Evolutionary conservation across 1,140 invertebrate species (phyloP), one percentile per base, ranked within the genome.

Genomic region (Tachypleus tridentatus): DNA sequence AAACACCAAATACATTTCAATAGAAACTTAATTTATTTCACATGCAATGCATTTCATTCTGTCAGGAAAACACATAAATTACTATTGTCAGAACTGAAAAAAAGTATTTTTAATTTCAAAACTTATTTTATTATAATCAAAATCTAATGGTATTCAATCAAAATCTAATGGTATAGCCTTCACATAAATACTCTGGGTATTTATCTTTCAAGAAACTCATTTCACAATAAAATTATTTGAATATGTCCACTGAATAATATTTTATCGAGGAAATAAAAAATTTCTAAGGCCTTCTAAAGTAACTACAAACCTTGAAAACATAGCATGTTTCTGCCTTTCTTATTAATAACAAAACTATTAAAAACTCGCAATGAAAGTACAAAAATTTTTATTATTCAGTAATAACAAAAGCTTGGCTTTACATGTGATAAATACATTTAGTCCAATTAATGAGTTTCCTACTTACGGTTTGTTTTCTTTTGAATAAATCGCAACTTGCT

Each of bases 401-500:
- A 29, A 29, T 29, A 29, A 29, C 29, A 29, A 29, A 29, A 29
- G 29, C 49, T 10, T 60, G n/a, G 49, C 7, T 3, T 29, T 29
- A 60, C 60, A n/a, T 11, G 49, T 29, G 29, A 8, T 29, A 49
- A 60, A 49, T 54, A 60, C 53, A 7, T 8, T 54, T 54, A 7
- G 29, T n/a, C 53, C n/a, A 54, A 29, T 29, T 29, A 29, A 29
- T 29, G 29, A 29, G 29, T 29, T 29, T 29, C 29, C 29, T 29
- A 29, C 79, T 76, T 72, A 82, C 81, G 74, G 66, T 94, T 93
- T 66, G 93, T 91, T 80, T 94, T 94, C 78, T 94, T 97, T 77
- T 98, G 96, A 70, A 98, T 90, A 79, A 94, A 98, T 75, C 94
- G 82, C 11, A 98, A 79, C 80, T 99, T 98, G 72, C 91, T 96